Percentiles rank a stretch among this genome's conserved stretches.
phyloP scores from a whole-genome alignment of 2,113 vertebrate species.

The Mesocricetus auratus region DNA sequence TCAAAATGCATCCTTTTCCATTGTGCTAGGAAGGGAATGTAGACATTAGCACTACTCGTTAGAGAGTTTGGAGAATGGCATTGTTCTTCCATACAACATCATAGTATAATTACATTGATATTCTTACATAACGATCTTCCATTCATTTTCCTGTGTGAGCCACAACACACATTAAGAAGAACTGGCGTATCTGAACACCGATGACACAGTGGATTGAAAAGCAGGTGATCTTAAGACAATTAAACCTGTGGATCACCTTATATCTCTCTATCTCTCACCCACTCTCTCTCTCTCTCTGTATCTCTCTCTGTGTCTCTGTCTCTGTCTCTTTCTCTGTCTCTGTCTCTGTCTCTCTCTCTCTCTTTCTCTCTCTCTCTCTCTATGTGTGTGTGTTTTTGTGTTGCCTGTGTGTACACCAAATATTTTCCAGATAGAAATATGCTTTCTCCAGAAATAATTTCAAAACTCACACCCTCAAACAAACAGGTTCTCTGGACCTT shows the following conservation, averaged over 20 bases:
- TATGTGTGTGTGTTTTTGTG: accelerated
- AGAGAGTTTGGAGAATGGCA: background rate
- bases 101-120: constrained; percentile 47
- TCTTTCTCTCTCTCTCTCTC: background rate
- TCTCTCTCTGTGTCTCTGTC: background rate
- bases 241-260: constrained; percentile 19
- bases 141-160: constrained; percentile 25
- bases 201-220: constrained; percentile 49
- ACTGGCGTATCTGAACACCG: constrained; percentile 26
- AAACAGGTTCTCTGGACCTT: constrained; percentile 29
- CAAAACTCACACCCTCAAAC: constrained; percentile 20
- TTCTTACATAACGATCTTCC: background rate
- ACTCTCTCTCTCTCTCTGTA: background rate
- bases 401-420: background rate
- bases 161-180: background rate
- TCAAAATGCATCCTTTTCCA: background rate
- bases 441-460: constrained; percentile 23
- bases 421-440: constrained; percentile 31
- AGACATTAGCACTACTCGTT: background rate
- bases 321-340: too few relatives aligned
- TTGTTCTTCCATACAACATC: background rate
- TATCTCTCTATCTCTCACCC: background rate
- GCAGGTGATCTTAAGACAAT: background rate
- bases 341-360: background rate
- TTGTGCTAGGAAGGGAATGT: background rate